Evolutionary conservation across 37 sponge, comb jelly and placozoan species (phyloP).

Genomic region (Bolinopsis microptera): DNA sequence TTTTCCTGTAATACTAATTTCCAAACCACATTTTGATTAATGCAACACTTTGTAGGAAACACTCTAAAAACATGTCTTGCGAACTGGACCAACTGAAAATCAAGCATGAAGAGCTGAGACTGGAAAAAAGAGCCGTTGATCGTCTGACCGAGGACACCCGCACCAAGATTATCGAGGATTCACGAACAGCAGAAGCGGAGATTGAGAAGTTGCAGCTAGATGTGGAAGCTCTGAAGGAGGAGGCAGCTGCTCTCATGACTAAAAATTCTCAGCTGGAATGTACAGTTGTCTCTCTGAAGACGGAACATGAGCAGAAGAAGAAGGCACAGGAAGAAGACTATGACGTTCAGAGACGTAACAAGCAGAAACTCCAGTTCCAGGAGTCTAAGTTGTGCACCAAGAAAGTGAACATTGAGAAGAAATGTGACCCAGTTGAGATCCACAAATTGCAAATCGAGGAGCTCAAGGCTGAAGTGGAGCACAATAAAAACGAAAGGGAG

Average conservation of each 20-base stretch:
- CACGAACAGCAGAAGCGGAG: background rate
- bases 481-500: background rate
- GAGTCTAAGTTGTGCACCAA: conserved; percentile 33
- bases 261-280: background rate
- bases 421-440: conserved; percentile 28
- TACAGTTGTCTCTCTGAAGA: background rate
- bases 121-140: conserved; percentile 33
- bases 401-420: conserved; percentile 62
- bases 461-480: background rate
- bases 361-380: conserved; percentile 26
- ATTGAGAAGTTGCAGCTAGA: background rate
- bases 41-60: too few species aligned
- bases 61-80: background rate
- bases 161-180: conserved; percentile 10
- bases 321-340: conserved; percentile 12
- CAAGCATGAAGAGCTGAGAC: conserved; percentile 20
- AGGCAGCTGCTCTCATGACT: background rate
- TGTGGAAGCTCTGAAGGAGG: background rate
- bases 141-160: conserved; percentile 27
- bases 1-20: too few species aligned
- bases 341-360: conserved; percentile 4
- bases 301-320: background rate
- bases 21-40: too few species aligned
- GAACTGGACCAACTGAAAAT: conserved; percentile 3
- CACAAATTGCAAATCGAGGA: conserved; percentile 14